These are phyloP conservation scores for Tragelaphus imberbis DNA, from an alignment of 2,113 vertebrate species.

Conservation along the genomic window DNA sequence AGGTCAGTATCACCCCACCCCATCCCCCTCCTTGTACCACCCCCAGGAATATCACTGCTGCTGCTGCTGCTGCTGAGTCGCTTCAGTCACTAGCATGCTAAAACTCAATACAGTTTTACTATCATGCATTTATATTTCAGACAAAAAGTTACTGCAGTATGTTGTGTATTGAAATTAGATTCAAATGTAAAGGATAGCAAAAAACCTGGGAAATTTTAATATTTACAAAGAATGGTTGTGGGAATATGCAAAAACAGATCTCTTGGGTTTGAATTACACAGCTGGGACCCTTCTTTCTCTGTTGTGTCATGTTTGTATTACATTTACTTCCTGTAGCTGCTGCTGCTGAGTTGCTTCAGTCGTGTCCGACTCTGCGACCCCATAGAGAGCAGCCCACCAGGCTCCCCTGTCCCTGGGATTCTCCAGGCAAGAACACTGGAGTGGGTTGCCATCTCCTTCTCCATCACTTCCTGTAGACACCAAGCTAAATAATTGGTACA, in stretches of 20 bases:
- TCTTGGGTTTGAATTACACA: not conserved
- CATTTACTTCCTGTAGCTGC: not conserved
- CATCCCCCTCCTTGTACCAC: too few relatives aligned
- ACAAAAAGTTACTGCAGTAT: not conserved
- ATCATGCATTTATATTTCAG: not conserved
- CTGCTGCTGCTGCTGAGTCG: too few relatives aligned
- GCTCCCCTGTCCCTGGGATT: too few relatives aligned
- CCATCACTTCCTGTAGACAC: not conserved
- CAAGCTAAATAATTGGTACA: not conserved
- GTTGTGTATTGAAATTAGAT: not conserved
- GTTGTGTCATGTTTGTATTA: not conserved
- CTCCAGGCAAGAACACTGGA: too few relatives aligned
- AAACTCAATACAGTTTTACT: not conserved
- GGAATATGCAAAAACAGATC: not conserved
- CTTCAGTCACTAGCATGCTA: not conserved
- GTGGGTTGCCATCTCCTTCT: too few relatives aligned
- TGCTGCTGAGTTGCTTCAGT: too few relatives aligned
- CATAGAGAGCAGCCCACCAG: too few relatives aligned
- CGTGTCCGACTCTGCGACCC: too few relatives aligned
- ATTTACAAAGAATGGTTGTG: not conserved
- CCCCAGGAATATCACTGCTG: not conserved
- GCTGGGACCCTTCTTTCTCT: not conserved
- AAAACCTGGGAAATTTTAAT: constrained; percentile 1
- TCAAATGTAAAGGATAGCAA: not conserved
- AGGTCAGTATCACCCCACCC: constrained; percentile 20